Evolutionary conservation across 1,140 invertebrate species (phyloP).

Genomic region (Aphidius gifuensis): DNA sequence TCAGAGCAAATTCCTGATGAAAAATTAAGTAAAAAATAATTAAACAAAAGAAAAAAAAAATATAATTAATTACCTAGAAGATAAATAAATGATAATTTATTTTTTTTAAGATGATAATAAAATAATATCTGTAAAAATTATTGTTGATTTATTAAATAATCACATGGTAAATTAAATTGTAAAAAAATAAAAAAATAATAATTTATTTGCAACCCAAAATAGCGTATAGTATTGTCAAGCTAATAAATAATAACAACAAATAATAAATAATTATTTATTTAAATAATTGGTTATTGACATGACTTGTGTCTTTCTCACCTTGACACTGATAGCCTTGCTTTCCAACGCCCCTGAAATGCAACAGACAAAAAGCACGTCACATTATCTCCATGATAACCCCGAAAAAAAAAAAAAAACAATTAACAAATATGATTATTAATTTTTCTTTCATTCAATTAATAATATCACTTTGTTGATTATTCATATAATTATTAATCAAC

Average conservation of each 20-base stretch:
- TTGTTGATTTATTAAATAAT: not conserved
- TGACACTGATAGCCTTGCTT: slow-evolving; percentile 99
- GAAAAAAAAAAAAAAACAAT: slow-evolving; percentile 33
- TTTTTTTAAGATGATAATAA: slow-evolving; percentile 2
- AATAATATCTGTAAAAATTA: too few relatives aligned
- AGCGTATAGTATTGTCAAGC: not conserved
- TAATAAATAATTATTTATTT: too few relatives aligned
- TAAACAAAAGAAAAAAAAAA: too few relatives aligned
- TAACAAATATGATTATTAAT: not conserved
- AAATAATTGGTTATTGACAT: slow-evolving; percentile 54
- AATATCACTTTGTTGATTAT: too few relatives aligned
- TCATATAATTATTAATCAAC: too few relatives aligned
- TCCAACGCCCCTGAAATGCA: slow-evolving; percentile 89
- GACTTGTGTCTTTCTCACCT: slow-evolving; percentile 73
- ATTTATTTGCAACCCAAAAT: not conserved
- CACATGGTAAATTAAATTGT: slow-evolving; percentile 10
- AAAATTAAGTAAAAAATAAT: too few relatives aligned
- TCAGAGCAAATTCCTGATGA: too few relatives aligned
- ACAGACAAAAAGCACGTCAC: slow-evolving; percentile 58
- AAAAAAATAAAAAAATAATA: not conserved
- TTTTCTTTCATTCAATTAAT: not conserved
- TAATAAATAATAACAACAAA: too few relatives aligned
- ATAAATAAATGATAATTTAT: slow-evolving; percentile 22
- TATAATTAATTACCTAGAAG: too few relatives aligned
- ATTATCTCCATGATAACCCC: slow-evolving; percentile 48